Conservation (phyloP, 2,797 vertebrate genomes). For the Phataginus tetradactyla region DNA sequence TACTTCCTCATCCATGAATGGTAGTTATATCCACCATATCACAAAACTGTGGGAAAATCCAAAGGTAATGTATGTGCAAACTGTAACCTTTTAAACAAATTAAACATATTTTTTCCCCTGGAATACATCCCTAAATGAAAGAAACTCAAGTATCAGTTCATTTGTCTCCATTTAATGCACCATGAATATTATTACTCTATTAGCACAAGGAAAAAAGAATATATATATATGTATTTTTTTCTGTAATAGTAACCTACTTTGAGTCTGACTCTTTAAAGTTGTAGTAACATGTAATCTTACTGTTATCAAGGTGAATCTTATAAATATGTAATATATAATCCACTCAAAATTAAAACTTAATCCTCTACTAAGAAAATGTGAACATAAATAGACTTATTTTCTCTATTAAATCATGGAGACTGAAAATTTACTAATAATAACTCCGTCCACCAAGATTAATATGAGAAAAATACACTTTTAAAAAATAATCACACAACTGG, state of each 20-base stretch:
- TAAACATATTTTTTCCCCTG: background rate
- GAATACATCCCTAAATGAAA: background rate
- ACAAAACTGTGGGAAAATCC: background rate
- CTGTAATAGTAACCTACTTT: background rate
- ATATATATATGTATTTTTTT: background rate
- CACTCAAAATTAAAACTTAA: background rate
- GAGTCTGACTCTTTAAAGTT: background rate
- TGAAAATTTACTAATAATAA: background rate
- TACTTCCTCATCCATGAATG: background rate
- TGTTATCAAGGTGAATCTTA: background rate
- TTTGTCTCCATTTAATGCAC: background rate
- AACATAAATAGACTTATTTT: slow-evolving; percentile 21
- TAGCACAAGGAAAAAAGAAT: background rate
- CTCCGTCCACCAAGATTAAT: background rate
- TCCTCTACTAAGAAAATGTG: background rate
- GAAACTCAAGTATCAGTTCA: background rate
- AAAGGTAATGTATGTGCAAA: background rate
- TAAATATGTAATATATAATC: background rate
- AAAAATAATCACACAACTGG: slow-evolving; percentile 45
- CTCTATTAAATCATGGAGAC: background rate
- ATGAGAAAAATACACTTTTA: background rate
- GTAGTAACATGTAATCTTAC: background rate
- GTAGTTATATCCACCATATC: background rate
- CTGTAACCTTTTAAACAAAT: background rate
- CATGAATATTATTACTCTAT: background rate